Percentiles rank a stretch among this genome's conserved stretches.
Evolutionary conservation across 2,113 vertebrate genomes (phyloP).

Genomic region (Crypturellus undulatus): DNA sequence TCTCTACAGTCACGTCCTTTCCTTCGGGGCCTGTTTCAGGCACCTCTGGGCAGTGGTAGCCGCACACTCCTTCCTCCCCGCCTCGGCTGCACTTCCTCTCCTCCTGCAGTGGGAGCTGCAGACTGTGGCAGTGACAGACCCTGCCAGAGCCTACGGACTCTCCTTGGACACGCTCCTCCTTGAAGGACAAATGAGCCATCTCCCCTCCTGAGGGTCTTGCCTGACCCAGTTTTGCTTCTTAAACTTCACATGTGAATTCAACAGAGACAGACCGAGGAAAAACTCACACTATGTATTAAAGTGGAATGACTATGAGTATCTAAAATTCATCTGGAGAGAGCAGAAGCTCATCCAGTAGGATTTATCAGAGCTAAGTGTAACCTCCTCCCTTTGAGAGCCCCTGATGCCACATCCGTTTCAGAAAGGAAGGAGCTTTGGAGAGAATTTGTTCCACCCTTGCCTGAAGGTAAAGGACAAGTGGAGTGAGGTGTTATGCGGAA

Average conservation of each 20-base stretch:
- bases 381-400: not conserved
- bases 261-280: not conserved
- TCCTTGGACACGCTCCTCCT: accelerated
- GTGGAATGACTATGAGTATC: not conserved
- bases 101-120: not conserved
- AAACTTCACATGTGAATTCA: not conserved
- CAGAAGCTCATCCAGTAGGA: not conserved
- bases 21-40: not conserved
- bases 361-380: not conserved
- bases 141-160: not conserved
- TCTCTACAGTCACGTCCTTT: not conserved
- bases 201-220: not conserved
- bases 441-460: not conserved
- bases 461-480: not conserved
- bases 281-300: not conserved
- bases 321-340: not conserved
- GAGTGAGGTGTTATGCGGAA: not conserved
- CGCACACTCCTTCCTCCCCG: not conserved
- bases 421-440: not conserved
- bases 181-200: not conserved
- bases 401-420: not conserved
- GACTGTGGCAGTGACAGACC: not conserved
- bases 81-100: no score
- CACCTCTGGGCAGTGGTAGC: not conserved
- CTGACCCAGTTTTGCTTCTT: not conserved